These are phyloP conservation scores for Molossus molossus DNA, from an alignment of 2,797 vertebrate species.

Conservation along the genomic window DNA sequence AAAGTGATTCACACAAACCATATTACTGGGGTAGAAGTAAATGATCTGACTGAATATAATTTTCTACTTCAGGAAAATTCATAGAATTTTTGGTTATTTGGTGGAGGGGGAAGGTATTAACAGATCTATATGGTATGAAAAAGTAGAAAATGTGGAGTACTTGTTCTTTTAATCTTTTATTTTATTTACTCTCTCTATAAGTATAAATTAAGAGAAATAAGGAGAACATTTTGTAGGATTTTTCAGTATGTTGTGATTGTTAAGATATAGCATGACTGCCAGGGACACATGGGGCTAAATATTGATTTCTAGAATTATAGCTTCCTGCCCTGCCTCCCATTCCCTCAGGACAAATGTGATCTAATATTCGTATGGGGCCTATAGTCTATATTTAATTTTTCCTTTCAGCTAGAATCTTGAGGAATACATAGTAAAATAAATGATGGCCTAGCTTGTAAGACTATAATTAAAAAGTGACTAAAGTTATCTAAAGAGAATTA, in stretches of 20 bases:
- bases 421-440: not conserved
- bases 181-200: not conserved
- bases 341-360: not conserved
- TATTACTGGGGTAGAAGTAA: not conserved
- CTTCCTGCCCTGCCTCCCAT: not conserved
- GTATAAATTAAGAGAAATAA: not conserved
- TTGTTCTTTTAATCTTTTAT: not conserved
- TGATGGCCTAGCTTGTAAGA: constrained; percentile 53
- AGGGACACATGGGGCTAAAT: not conserved
- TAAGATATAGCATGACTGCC: not conserved
- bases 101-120: not conserved
- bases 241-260: not conserved
- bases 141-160: not conserved
- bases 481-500: not conserved
- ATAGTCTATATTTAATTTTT: not conserved
- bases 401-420: not conserved
- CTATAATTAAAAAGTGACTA: constrained; percentile 38
- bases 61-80: not conserved
- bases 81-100: not conserved
- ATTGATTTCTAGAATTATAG: not conserved
- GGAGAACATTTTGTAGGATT: not conserved
- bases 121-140: not conserved
- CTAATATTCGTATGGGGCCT: not conserved
- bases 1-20: not conserved
- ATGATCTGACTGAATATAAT: not conserved